phyloP scores from a whole-genome alignment of 2,113 vertebrate species.

The Proterorhinus semilunaris region DNA sequence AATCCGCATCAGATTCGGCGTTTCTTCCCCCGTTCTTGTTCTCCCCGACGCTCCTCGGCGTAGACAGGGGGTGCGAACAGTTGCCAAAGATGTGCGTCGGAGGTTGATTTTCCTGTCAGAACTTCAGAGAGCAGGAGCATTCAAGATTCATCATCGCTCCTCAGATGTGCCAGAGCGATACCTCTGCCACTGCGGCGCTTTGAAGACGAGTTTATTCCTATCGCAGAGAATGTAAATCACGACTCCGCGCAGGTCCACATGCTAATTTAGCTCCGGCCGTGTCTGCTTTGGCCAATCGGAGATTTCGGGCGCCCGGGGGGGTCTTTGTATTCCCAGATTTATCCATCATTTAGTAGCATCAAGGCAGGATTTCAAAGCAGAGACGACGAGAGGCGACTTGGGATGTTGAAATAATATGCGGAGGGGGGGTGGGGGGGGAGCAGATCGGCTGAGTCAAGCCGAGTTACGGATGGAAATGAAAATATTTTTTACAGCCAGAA shows the following conservation, averaged over 20 bases:
- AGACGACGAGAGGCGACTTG: neutral
- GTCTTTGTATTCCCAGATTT: constrained; percentile 18
- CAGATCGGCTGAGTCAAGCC: neutral
- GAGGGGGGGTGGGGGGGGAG: neutral
- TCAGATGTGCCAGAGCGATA: constrained; percentile 55
- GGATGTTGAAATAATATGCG: neutral
- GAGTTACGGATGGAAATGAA: neutral
- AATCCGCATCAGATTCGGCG: constrained; percentile 32
- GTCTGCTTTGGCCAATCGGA: constrained; percentile 28
- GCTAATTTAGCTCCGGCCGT: constrained; percentile 41
- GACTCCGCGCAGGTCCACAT: constrained; percentile 27
- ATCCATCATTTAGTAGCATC: constrained; percentile 32
- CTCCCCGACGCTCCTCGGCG: constrained; percentile 28
- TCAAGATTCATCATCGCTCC: constrained; percentile 58
- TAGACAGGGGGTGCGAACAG: constrained; percentile 33
- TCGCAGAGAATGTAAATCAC: constrained; percentile 59
- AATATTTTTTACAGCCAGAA: neutral
- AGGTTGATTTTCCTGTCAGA: constrained; percentile 48
- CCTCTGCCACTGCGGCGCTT: constrained; percentile 42
- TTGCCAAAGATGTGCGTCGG: constrained; percentile 41
- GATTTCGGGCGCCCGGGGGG: constrained; percentile 16
- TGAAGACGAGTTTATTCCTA: constrained; percentile 49
- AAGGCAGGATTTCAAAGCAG: constrained; percentile 4
- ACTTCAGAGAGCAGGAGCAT: constrained; percentile 57
- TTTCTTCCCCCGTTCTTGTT: constrained; percentile 4